phyloP scores from a whole-genome alignment of 2,113 vertebrate genomes.

The Leucopsar rothschildi region DNA sequence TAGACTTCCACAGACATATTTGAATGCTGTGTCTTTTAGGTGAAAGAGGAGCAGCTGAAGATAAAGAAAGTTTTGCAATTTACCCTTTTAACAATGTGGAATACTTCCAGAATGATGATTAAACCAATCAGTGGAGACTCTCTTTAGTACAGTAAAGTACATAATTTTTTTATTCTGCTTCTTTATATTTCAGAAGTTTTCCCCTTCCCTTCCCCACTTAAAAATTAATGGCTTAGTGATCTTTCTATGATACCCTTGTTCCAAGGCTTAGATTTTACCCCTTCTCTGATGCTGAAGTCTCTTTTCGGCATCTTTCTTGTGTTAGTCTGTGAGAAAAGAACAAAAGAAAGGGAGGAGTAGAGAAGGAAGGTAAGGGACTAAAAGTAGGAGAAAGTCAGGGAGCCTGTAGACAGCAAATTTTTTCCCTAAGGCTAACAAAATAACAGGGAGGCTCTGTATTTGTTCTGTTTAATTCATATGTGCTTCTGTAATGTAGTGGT shows the following conservation, averaged over 20 bases:
- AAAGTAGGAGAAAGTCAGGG: not conserved
- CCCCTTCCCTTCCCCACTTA: not conserved
- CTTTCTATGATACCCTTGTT: not conserved
- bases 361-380: not conserved
- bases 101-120: not conserved
- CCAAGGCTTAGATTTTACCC: not conserved
- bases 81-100: not conserved
- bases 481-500: accelerated
- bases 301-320: not conserved
- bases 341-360: not conserved
- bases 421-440: not conserved
- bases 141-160: not conserved
- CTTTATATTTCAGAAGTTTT: not conserved
- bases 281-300: not conserved
- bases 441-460: not conserved
- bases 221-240: not conserved
- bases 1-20: not conserved
- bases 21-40: not conserved
- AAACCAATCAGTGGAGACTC: not conserved
- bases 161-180: not conserved
- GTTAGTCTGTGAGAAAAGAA: not conserved
- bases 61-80: not conserved
- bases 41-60: not conserved
- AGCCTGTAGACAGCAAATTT: not conserved
- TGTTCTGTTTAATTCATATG: not conserved